Base-by-base conservation (phyloP, 2,113 vertebrate species). In the Sebastes schlegelii region DNA sequence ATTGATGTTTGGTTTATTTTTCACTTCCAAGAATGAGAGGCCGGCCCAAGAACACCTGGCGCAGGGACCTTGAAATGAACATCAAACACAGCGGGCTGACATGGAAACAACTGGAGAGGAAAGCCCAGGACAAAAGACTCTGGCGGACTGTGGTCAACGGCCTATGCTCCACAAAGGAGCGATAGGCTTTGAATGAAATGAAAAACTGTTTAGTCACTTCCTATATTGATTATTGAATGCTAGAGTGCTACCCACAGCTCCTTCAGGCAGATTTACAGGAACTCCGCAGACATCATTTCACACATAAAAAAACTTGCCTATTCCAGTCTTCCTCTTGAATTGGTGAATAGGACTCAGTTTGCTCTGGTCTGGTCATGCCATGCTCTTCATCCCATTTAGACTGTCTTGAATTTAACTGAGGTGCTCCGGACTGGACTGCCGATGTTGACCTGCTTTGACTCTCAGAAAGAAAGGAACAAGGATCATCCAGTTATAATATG, bases 401-500 rank as follows among this genome's bases (percentile, higher is more conserved):
- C 19, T 60, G 48, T 64, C 23, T 51, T 62, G 0, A 40, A 55
- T 26, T 62, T 1, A 67, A 2, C n/a, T 69, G 55, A 52, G 34
- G 19, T 42, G 49, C 49, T 16, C 49, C 58, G 6, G 4, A 40
- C n/a, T 54, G 3, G 8, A 3, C 3, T 11, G 17, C 12, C 4
- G 11, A n/a, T 42, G 34, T 57, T 77, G 67, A 62, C 67, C 67
- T 10, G 11, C 42, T 62, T 67, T 73, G 61, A 72, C 78, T 74
- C 61, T 62, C 9, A 68, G 19, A 71, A 58, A 75, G 14, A 51
- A 42, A 68, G 48, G 40, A 55, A 71, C 54, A 74, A 68, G 51
- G 6, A 52, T 63, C 10, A 43, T 63, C 52, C 21, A 7, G 26
- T 49, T 80, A 84, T 51, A 78, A 75, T 81, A 76, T 82, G 45